phyloP scores from a whole-genome alignment of 2,113 vertebrate genomes.

The Pionites leucogaster region DNA sequence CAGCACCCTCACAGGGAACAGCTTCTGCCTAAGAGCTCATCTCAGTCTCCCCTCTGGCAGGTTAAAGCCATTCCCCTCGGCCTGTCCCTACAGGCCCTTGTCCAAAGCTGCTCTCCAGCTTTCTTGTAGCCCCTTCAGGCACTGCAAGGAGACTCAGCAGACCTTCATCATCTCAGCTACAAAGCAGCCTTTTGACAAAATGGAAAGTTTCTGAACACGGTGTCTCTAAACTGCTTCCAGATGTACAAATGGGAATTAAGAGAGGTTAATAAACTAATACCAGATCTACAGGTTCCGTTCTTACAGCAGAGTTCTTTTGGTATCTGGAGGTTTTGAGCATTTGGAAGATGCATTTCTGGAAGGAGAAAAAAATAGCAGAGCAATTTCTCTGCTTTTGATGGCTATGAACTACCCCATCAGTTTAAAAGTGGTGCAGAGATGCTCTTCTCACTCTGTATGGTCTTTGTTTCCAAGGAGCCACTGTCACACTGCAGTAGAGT shows the following conservation, averaged over 20 bases:
- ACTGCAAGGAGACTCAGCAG: neutral
- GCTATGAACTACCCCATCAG: neutral
- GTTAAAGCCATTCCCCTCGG: neutral
- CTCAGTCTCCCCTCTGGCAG: neutral
- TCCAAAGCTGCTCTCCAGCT: neutral
- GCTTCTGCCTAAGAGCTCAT: too few relatives aligned
- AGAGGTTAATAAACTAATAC: neutral
- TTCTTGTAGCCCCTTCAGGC: neutral
- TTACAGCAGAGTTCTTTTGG: neutral
- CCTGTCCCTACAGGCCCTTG: neutral
- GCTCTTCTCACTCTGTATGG: neutral
- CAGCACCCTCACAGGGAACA: too few relatives aligned
- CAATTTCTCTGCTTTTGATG: neutral
- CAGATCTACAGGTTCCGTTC: neutral
- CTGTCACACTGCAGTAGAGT: neutral
- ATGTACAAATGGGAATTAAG: neutral
- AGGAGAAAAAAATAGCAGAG: neutral
- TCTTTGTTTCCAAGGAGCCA: neutral
- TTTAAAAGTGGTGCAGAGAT: neutral
- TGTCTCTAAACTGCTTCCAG: neutral
- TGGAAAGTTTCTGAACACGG: fast-evolving
- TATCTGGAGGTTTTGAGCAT: neutral
- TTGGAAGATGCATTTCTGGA: neutral
- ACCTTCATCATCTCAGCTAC: neutral
- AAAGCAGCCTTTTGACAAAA: neutral